Conservation (phyloP, 2,113 vertebrate species). For the Alethe diademata region DNA sequence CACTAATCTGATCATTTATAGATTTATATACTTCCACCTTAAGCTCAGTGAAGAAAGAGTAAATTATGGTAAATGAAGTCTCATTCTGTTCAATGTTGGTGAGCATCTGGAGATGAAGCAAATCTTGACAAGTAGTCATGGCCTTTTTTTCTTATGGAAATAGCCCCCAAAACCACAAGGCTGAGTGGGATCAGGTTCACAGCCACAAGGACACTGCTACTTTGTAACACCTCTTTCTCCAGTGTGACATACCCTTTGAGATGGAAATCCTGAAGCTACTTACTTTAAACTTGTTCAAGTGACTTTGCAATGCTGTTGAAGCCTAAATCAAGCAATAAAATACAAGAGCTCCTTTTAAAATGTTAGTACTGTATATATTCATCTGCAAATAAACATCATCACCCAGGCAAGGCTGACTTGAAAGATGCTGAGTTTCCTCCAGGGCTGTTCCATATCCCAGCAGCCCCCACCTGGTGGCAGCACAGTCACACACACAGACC, state of each 20-base stretch:
- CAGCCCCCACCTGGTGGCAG: constrained; percentile 30
- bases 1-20: not conserved
- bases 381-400: not conserved
- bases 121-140: not conserved
- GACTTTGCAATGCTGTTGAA: not conserved
- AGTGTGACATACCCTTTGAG: not conserved
- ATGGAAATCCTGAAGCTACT: not conserved
- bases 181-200: not conserved
- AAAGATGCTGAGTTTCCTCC: not conserved
- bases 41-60: not conserved
- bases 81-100: not conserved
- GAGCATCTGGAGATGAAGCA: not conserved
- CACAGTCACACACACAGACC: not conserved
- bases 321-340: not conserved
- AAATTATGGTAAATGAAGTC: not conserved
- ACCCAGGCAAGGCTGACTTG: not conserved
- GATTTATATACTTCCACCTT: not conserved
- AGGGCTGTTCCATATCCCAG: not conserved
- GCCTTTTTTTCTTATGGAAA: not conserved
- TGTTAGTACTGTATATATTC: not conserved
- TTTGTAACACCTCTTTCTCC: not conserved
- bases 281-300: not conserved
- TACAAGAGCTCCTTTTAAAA: not conserved
- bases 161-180: not conserved
- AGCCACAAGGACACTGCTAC: not conserved